Conservation (phyloP, 2,797 vertebrate species). For the Erpetoichthys calabaricus region DNA sequence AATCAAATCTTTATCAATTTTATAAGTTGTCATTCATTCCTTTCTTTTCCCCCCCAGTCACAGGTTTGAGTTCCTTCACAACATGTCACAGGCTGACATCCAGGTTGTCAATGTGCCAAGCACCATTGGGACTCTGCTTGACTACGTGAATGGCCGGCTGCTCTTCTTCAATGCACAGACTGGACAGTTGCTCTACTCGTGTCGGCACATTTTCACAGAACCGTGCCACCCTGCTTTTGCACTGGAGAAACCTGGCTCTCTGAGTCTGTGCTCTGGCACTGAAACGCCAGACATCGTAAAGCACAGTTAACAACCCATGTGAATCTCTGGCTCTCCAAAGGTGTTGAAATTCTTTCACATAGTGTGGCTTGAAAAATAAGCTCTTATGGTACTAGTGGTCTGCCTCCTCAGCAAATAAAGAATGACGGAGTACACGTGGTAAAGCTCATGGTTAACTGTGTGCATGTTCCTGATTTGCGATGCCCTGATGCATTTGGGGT, state of each 20-base stretch:
- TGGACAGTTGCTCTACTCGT: constrained; percentile 63
- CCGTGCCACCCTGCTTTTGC: constrained; percentile 66
- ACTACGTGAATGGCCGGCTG: constrained; percentile 57
- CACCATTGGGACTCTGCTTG: constrained; percentile 71
- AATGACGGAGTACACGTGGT: no score
- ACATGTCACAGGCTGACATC: constrained; percentile 50
- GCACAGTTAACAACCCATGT: constrained; percentile 45
- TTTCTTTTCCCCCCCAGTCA: constrained; percentile 35
- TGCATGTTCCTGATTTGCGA: no score
- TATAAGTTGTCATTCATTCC: constrained; percentile 15
- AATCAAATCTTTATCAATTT: neutral
- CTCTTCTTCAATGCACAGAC: constrained; percentile 74
- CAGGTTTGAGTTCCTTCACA: constrained; percentile 73
- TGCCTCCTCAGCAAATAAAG: no score
- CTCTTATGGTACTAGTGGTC: no score
- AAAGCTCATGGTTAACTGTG: no score
- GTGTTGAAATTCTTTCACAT: no score
- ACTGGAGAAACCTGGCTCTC: constrained; percentile 68
- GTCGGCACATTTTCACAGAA: constrained; percentile 55
- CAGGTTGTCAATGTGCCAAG: constrained; percentile 50
- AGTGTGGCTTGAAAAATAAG: no score
- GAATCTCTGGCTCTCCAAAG: no score
- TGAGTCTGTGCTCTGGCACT: constrained; percentile 58
- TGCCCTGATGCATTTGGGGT: no score
- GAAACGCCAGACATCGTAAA: constrained; percentile 70